Evolutionary conservation across 2,888 invertebrate genomes (phyloP).

Genomic region (Spodoptera littoralis): DNA sequence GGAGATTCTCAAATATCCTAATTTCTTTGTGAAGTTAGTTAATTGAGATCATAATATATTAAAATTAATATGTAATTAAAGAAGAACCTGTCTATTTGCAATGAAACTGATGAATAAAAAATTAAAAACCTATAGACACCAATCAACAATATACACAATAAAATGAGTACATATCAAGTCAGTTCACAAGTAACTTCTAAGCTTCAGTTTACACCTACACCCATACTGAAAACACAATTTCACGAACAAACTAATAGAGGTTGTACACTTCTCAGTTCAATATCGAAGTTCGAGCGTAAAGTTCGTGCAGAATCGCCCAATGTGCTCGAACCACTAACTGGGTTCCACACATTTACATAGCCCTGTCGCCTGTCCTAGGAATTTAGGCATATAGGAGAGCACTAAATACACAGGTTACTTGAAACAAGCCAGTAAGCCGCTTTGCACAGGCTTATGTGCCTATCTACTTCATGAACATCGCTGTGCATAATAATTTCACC

Average conservation of each 20-base stretch:
- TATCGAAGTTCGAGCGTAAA: not conserved
- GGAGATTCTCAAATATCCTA: too few species aligned
- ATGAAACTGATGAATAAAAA: too few species aligned
- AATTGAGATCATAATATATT: too few species aligned
- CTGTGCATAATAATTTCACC: constrained; percentile 43
- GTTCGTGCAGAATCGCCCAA: not conserved
- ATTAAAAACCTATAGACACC: too few species aligned
- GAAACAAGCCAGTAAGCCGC: constrained; percentile 23
- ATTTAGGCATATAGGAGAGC: constrained; percentile 10
- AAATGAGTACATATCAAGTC: too few species aligned
- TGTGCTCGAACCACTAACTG: constrained; percentile 23
- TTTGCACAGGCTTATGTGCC: constrained; percentile 5
- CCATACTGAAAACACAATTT: too few species aligned
- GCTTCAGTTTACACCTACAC: not conserved
- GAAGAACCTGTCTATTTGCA: too few species aligned
- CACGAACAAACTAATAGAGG: not conserved
- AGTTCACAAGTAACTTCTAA: not conserved
- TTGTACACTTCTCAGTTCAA: constrained; percentile 8
- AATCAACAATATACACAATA: too few species aligned
- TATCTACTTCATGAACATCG: constrained; percentile 16
- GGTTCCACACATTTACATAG: constrained; percentile 27
- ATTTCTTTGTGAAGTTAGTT: too few species aligned
- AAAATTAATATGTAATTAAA: too few species aligned
- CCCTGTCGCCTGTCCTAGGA: constrained; percentile 1
- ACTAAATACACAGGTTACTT: constrained; percentile 10